Evolutionary conservation across 2,797 vertebrate species (phyloP), one percentile per base, ranked within the genome.

Genomic region (Lepidocolaptes lacrymiger): DNA sequence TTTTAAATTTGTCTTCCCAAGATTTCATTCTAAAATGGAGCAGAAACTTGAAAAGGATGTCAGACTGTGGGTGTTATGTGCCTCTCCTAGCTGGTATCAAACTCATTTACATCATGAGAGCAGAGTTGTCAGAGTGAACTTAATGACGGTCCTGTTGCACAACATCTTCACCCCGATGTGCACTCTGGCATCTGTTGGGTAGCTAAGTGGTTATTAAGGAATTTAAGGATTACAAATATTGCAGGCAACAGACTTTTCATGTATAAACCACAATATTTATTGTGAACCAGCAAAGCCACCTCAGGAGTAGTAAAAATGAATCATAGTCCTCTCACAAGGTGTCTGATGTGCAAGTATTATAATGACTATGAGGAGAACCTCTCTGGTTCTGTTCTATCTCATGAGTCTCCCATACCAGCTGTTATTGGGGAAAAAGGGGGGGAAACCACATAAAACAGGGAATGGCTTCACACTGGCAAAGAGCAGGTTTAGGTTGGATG

Each of bases 281-380:
- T 18, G 66, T 3, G 1, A 54, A 46, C 49, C 39, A 30, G 44
- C 63, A 73, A 73, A 85, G 77, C 71, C 56, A 28, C 92, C 91
- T 89, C 82, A 20, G 7, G 86, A 85, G 92, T 59, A 44, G 32
- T 66, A 59, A 69, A 88, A 89, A 62, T 85, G 89, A 85, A 32
- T 75, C 84, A 12, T 37, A 11, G 66, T 48, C 36, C 48, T 66
- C 94, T 85, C 28, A 1, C 69, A 62, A 54, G 86, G 10, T 2
- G 0, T 68, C 49, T 39, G 39, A 14, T 10, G 71, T 4, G 6
- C 36, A 1, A 10, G 61, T n/a, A 6, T 71, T 19, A 17, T 32
- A 69, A 59, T 4, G 59, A 68, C 75, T 85, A 26, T 1, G 75
- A 20, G 43, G 51, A 55, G 91, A 80, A 28, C 32, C 61, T 80